Percentiles rank a stretch among this genome's conserved stretches.
Conservation (phyloP, 2,113 vertebrate genomes). For the Psophia crepitans region DNA sequence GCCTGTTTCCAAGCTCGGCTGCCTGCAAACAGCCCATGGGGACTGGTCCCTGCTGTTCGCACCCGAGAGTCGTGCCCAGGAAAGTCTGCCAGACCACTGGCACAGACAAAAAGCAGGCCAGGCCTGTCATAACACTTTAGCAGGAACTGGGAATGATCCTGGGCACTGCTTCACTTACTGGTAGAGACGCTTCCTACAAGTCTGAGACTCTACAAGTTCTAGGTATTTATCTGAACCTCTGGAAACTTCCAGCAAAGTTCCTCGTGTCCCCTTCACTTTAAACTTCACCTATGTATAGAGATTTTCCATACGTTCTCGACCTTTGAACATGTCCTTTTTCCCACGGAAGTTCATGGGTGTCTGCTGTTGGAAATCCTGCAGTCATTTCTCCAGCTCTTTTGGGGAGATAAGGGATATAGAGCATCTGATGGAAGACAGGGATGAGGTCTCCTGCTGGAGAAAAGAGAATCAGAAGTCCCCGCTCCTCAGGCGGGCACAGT, state of each 20-base stretch:
- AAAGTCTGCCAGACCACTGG: not conserved
- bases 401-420: not conserved
- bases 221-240: not conserved
- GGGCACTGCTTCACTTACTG: not conserved
- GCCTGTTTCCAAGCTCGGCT: not conserved
- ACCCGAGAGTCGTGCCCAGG: not conserved
- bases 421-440: not conserved
- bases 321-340: not conserved
- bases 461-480: not conserved
- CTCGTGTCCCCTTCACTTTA: not conserved
- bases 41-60: not conserved
- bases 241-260: not conserved
- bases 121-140: not conserved
- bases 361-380: not conserved
- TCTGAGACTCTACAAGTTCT: not conserved
- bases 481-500: not conserved
- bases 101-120: not conserved
- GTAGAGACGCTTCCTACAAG: not conserved
- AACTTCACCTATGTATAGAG: not conserved
- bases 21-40: not conserved
- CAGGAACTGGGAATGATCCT: not conserved
- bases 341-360: rapidly evolving
- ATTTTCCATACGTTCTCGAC: not conserved
- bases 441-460: not conserved
- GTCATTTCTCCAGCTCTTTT: not conserved